Evolutionary conservation across 1,140 invertebrate genomes (phyloP).

Genomic region (Lethrus apterus): DNA sequence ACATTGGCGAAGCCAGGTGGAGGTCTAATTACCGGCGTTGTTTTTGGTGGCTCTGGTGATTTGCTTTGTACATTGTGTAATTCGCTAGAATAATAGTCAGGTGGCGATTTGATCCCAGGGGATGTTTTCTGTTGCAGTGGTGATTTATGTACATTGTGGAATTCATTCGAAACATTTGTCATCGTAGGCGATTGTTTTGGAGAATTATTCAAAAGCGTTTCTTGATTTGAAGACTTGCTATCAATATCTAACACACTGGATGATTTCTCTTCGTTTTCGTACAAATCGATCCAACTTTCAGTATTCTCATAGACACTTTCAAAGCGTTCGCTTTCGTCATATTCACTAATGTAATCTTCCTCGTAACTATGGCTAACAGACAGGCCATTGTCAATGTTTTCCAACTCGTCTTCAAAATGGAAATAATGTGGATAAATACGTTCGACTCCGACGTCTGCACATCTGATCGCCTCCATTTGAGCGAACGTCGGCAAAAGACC

Average conservation of each 20-base stretch:
- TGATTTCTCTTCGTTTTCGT: neutral
- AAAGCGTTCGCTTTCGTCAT: neutral
- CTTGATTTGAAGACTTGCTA: too few relatives aligned
- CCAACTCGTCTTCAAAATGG: too few relatives aligned
- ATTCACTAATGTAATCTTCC: neutral
- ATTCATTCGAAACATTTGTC: too few relatives aligned
- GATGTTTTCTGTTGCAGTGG: neutral
- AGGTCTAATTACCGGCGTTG: neutral
- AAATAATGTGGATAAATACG: constrained; percentile 12
- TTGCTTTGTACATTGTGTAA: neutral
- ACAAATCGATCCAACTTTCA: too few relatives aligned
- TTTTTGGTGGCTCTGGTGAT: neutral
- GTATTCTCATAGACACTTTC: too few relatives aligned
- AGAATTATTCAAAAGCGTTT: too few relatives aligned
- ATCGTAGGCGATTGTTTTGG: too few relatives aligned
- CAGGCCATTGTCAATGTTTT: neutral
- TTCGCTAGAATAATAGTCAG: neutral
- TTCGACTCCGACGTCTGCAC: neutral
- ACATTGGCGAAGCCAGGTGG: constrained; percentile 1
- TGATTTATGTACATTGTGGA: neutral
- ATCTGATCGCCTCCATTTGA: neutral
- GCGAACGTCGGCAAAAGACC: constrained; percentile 3
- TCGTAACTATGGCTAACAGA: neutral
- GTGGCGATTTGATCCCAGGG: neutral
- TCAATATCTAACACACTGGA: neutral